Evolutionary conservation across 2,888 invertebrate species (phyloP), one percentile per base, ranked within the genome.

Genomic region (Bugula neritina): DNA sequence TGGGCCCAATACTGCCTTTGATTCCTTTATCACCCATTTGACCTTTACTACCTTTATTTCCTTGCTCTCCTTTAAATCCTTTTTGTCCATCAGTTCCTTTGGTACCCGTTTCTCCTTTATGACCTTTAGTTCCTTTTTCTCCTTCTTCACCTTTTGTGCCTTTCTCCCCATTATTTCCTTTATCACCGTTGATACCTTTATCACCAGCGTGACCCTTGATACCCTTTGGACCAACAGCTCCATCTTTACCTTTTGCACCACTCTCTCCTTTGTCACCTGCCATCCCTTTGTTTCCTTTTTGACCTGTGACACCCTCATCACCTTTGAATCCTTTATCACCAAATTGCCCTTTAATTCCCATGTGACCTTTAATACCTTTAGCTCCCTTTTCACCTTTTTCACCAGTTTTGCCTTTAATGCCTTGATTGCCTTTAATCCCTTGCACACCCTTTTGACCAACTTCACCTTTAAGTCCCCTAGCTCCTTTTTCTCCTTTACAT

Each of bases 21-120:
- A 5, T 25, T 55, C 55, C 55, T n/a, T 17, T 63, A 31, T 13
- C 25, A 25, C 63, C 63, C 1, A 10, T 25, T 13, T 63, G 2
- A 25, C 63, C 57, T 25, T 21, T 57, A 17, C 17, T 10, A 17
- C 63, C 63, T 29, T 10, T 21, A 10, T 31, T n/a, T 2, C 63
- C 63, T 29, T 21, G 27, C 31, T 25, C 63, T 63, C 63, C 63
- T 29, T 63, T n/a, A 25, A 17, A 27, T 63, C 63, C 63, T 31
- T 21, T 63, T 25, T 13, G n/a, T 5, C 63, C 63, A 13, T 27
- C 27, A 31, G 57, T 21, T 13, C 57, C 57, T 27, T 25, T 57
- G n/a, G 5, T 25, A 27, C 57, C 57, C n/a, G 5, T 27, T 5
- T 13, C 27, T 29, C 63, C 63, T 25, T 5, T 21, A 3, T 25